Evolutionary conservation across 2,113 vertebrate species (phyloP).

Genomic region (Zapornia atra): DNA sequence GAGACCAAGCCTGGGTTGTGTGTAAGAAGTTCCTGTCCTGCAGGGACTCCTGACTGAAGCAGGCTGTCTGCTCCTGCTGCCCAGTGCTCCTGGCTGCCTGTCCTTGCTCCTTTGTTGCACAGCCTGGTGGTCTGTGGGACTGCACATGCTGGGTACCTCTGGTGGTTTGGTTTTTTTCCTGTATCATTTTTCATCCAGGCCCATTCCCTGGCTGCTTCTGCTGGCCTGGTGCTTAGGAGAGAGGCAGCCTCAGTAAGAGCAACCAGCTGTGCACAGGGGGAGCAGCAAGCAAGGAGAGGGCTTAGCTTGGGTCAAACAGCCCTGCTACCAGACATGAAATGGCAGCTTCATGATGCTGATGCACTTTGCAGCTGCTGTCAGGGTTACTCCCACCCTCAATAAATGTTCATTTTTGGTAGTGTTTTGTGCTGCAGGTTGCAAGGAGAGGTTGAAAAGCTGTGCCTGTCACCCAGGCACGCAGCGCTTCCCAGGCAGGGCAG

Average conservation of each 20-base stretch:
- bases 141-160: not conserved
- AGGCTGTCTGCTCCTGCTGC: not conserved
- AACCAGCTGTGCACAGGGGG: not conserved
- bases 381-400: not conserved
- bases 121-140: not conserved
- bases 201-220: not conserved
- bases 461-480: not conserved
- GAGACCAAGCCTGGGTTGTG: not conserved
- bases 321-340: not conserved
- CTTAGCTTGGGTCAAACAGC: not conserved
- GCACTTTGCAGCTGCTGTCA: not conserved
- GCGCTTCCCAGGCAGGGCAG: not conserved
- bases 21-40: not conserved
- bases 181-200: not conserved
- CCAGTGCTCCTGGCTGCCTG: not conserved
- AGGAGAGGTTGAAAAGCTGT: not conserved
- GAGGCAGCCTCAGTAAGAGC: fast-evolving
- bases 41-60: not conserved
- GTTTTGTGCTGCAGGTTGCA: not conserved
- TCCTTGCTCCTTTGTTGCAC: not conserved
- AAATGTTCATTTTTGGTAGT: not conserved
- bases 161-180: not conserved
- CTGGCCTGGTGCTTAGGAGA: not conserved
- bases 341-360: not conserved
- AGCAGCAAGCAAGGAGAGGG: not conserved